A percentile compares a stretch with the other conserved stretches of the same genome.
Evolutionary conservation across 2,888 invertebrate species (phyloP).

Genomic region (Neoscelio sp.): DNA sequence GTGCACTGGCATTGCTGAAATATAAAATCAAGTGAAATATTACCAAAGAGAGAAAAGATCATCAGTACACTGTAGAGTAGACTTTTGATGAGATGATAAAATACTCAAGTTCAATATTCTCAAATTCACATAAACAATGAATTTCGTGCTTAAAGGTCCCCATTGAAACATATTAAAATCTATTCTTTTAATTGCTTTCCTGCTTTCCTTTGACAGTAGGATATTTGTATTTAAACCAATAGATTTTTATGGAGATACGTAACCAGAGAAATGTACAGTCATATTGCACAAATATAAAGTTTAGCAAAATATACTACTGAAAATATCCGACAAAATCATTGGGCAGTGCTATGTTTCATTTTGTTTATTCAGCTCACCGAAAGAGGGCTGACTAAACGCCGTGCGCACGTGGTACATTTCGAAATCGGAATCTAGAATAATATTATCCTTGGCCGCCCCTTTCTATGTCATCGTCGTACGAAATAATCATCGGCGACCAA

Average conservation of each 20-base stretch:
- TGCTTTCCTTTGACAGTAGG: too few species aligned
- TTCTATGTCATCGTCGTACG: constrained; percentile 29
- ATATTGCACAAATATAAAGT: not conserved
- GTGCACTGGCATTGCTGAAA: not conserved
- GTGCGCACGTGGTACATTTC: constrained; percentile 68
- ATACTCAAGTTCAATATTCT: constrained; percentile 6
- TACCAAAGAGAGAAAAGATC: not conserved
- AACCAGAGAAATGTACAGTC: too few species aligned
- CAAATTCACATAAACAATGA: too few species aligned
- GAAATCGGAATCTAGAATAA: constrained; percentile 75
- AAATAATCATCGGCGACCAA: constrained; percentile 31
- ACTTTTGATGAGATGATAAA: constrained; percentile 5
- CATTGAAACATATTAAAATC: too few species aligned
- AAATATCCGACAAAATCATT: constrained; percentile 13
- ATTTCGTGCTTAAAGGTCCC: too few species aligned
- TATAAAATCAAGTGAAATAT: constrained; percentile 28
- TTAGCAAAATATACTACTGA: not conserved
- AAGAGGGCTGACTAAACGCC: constrained; percentile 68
- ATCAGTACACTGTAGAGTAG: not conserved
- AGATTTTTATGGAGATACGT: too few species aligned
- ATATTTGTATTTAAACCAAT: too few species aligned
- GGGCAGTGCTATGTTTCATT: constrained; percentile 7
- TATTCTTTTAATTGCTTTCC: too few species aligned
- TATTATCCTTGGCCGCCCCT: constrained; percentile 70
- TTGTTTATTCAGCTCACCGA: constrained; percentile 39